Conservation (phyloP, 2,888 invertebrate genomes). For the Autographa gamma region DNA sequence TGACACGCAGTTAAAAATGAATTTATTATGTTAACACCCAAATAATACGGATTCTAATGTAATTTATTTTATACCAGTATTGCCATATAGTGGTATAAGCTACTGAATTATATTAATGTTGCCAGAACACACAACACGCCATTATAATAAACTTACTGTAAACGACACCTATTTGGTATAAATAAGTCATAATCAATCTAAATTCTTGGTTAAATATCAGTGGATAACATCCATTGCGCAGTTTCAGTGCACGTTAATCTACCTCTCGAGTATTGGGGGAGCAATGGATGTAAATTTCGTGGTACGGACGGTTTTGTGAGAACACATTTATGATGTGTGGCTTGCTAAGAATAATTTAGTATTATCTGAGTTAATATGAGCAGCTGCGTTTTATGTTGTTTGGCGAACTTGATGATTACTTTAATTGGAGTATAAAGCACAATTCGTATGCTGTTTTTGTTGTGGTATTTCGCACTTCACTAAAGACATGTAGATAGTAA, state of each 20-base stretch:
- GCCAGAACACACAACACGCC: conserved; percentile 10
- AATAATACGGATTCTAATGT: conserved; percentile 25
- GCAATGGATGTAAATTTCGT: conserved; percentile 5
- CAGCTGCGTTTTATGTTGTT: neutral
- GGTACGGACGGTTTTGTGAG: neutral
- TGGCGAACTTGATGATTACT: neutral
- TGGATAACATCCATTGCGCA: neutral
- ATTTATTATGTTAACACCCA: conserved; percentile 16
- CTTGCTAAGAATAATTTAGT: neutral
- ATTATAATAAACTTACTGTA: conserved; percentile 30
- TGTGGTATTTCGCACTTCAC: neutral
- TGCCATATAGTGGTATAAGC: conserved; percentile 25
- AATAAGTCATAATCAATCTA: conserved; percentile 14
- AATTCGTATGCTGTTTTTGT: neutral
- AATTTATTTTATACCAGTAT: conserved; percentile 36
- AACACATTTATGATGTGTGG: neutral
- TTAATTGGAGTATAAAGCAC: conserved; percentile 1
- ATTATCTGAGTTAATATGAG: neutral
- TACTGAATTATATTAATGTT: conserved; percentile 39
- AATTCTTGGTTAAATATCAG: neutral
- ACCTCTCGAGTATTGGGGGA: neutral
- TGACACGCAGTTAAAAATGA: conserved; percentile 12
- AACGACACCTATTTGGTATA: conserved; percentile 9
- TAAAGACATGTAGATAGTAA: neutral
- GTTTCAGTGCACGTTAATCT: neutral